Evolutionary conservation across 1,140 invertebrate species (phyloP).

Genomic region (Delia radicum): DNA sequence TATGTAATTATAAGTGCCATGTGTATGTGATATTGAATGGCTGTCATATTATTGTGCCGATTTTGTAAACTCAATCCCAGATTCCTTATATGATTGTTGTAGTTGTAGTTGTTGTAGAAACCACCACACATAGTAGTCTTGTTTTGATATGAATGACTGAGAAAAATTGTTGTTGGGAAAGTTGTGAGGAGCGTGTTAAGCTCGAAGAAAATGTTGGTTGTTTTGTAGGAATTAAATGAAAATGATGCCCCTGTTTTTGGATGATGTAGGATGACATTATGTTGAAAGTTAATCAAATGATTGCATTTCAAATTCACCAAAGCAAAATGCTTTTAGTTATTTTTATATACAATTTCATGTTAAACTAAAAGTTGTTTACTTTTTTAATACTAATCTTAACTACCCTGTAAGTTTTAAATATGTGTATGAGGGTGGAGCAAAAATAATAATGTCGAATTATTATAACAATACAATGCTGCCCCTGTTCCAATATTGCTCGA

Average conservation of each 20-base stretch:
- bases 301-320: no score
- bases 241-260: neutral
- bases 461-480: no score
- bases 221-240: neutral
- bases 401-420: no score
- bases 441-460: no score
- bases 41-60: neutral
- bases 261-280: neutral
- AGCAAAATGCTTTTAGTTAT: no score
- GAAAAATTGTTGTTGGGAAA: neutral
- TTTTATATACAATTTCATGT: no score
- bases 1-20: slow-evolving; percentile 17
- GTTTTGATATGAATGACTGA: neutral
- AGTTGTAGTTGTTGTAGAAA: neutral
- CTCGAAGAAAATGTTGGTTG: neutral
- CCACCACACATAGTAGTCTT: neutral
- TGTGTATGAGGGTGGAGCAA: no score
- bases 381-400: no score
- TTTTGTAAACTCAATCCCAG: neutral
- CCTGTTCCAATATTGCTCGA: no score
- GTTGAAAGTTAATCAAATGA: neutral
- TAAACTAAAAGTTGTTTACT: no score
- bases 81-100: neutral
- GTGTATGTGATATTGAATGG: slow-evolving; percentile 21
- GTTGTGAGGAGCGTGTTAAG: neutral